Evolutionary conservation across 2,797 vertebrate species (phyloP).

Genomic region (Phoebastria nigripes): DNA sequence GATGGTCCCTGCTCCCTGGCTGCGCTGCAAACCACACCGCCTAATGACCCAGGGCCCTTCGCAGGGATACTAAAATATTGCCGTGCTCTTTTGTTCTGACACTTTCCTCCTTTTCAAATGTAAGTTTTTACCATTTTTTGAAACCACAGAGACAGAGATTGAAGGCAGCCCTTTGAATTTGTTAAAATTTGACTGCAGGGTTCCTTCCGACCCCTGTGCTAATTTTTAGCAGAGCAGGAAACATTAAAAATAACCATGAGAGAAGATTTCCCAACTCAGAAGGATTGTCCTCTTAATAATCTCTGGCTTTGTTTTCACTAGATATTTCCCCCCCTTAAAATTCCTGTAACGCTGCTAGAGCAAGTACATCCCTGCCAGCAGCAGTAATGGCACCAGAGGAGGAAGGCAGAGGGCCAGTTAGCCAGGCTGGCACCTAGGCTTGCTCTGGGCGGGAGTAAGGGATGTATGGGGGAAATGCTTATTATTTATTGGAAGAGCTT

Average conservation of each 20-base stretch:
- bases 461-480: background rate
- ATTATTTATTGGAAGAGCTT: background rate
- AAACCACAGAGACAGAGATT: constrained; percentile 10
- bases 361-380: background rate
- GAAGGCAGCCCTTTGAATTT: constrained; percentile 34
- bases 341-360: background rate
- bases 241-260: constrained; percentile 57
- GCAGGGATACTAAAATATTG: background rate
- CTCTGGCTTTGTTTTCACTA: constrained; percentile 13
- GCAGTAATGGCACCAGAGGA: background rate
- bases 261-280: constrained; percentile 32
- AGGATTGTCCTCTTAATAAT: constrained; percentile 25
- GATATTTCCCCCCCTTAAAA: background rate
- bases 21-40: background rate
- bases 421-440: background rate
- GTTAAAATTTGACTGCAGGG: constrained; percentile 29
- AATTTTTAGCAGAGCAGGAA: constrained; percentile 63
- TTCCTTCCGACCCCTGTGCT: constrained; percentile 30
- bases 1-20: background rate
- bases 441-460: background rate
- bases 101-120: background rate
- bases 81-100: background rate
- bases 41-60: background rate
- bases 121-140: background rate
- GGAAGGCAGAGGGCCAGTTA: background rate